Evolutionary conservation across 1,140 invertebrate genomes (phyloP), one percentile per base, ranked within the genome.

Genomic region (Cydia pomonella): DNA sequence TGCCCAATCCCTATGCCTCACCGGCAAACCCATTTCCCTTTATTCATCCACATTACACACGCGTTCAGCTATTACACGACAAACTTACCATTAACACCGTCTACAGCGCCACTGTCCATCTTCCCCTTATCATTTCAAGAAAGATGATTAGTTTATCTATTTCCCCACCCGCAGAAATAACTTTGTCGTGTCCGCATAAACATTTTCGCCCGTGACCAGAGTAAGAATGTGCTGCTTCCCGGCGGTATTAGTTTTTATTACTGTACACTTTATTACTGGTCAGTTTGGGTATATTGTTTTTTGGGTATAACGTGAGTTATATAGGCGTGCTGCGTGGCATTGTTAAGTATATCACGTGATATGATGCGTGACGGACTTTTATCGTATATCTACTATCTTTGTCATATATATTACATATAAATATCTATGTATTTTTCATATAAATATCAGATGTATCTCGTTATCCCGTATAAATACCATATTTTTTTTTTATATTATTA

Each of bases 281-380:
- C 63, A 66, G 63, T 66, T 63, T 66, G 25, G 63, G 63, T 66
- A 66, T 66, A 66, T 66, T 66, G 63, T 66, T 66, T 66, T 66
- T 66, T 66, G 25, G 63, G 62, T 16, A 33, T 29, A 16, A 27
- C 27, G 25, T 23, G 12, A 29, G 63, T 53, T 53, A 53, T 53
- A 53, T 53, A n/a, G 16, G n/a, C 7, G 50, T 47, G 16, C 44
- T 47, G 50, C 9, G 50, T 1, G 6, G 50, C 50, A 53, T 53
- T 53, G 50, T 6, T 53, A 53, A 53, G n/a, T 18, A 53, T 18
- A n/a, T 53, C n/a, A n/a, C n/a, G 16, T 6, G 50, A 53, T 53
- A 18, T 21, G 50, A 53, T 47, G 16, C 50, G 50, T 53, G 50
- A 21, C 50, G 12, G 9, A 38, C 7, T 10, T 38, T 38, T 33